Conservation (phyloP, 2,888 invertebrate species). For the Taenaris catops region DNA sequence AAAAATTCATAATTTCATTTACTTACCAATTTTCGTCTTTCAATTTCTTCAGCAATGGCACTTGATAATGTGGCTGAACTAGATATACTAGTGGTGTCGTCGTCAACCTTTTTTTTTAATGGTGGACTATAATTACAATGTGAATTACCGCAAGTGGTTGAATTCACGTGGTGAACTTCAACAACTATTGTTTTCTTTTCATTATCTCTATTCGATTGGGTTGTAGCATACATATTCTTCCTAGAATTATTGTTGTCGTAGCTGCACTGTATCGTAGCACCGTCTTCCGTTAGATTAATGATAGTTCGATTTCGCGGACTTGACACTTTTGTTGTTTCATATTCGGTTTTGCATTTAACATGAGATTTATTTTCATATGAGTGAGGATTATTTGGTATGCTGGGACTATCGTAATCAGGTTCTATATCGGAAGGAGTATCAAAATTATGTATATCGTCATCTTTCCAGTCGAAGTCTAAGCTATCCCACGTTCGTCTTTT, state of each 20-base stretch:
- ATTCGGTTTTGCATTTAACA: conserved; percentile 48
- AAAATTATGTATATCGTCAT: conserved; percentile 66
- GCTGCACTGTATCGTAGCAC: conserved; percentile 85
- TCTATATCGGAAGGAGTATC: conserved; percentile 72
- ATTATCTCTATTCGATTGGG: conserved; percentile 44
- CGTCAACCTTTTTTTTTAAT: conserved; percentile 38
- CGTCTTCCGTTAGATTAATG: conserved; percentile 85
- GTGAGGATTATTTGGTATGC: conserved; percentile 71
- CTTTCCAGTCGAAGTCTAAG: conserved; percentile 78
- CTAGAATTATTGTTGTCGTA: conserved; percentile 68
- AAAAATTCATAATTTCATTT: neutral
- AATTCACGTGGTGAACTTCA: conserved; percentile 83
- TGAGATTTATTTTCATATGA: conserved; percentile 61
- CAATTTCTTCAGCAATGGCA: conserved; percentile 74
- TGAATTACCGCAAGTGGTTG: conserved; percentile 47
- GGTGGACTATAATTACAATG: conserved; percentile 53
- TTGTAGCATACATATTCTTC: conserved; percentile 55
- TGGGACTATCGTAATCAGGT: conserved; percentile 68
- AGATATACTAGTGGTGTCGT: conserved; percentile 53
- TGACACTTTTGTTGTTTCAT: conserved; percentile 36
- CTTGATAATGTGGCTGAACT: conserved; percentile 65
- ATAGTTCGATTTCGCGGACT: conserved; percentile 83
- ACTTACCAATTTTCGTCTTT: conserved; percentile 60
- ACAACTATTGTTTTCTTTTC: conserved; percentile 85
- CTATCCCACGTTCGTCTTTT: conserved; percentile 81